Conservation (phyloP, 2,888 invertebrate species). For the Allolobophora icterica region DNA sequence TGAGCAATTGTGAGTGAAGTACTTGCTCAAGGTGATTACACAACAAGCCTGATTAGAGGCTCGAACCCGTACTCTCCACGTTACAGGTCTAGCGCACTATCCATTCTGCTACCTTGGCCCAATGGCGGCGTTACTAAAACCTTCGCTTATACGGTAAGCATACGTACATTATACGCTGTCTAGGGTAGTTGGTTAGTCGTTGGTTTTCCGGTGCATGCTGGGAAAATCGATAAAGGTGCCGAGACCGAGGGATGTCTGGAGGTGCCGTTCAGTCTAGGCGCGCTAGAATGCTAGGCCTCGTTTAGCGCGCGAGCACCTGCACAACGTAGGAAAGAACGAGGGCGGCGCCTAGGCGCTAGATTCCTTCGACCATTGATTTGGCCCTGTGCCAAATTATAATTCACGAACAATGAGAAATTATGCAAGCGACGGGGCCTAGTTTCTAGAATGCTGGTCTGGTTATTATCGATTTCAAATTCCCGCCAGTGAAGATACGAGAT, state of each 20-base stretch:
- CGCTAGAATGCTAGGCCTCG: neutral
- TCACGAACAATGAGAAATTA: neutral
- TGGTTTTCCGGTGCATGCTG: neutral
- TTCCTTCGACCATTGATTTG: neutral
- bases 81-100: neutral
- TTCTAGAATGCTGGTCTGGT: neutral
- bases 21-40: too few relatives aligned
- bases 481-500: too few relatives aligned
- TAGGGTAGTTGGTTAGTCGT: neutral
- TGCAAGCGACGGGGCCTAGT: neutral
- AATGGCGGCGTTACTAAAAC: too few relatives aligned
- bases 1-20: too few relatives aligned
- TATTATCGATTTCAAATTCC: too few relatives aligned
- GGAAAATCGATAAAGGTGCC: neutral
- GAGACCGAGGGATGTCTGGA: neutral
- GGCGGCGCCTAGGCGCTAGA: neutral
- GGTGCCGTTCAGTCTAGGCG: neutral
- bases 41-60: neutral
- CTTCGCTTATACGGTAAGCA: too few relatives aligned
- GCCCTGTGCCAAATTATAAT: neutral
- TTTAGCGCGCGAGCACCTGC: neutral
- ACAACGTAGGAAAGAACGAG: neutral
- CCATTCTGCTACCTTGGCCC: neutral
- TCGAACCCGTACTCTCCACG: neutral
- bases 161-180: too few relatives aligned